Conservation (phyloP, 2,113 vertebrate genomes). For the Lucifuga dentata region DNA sequence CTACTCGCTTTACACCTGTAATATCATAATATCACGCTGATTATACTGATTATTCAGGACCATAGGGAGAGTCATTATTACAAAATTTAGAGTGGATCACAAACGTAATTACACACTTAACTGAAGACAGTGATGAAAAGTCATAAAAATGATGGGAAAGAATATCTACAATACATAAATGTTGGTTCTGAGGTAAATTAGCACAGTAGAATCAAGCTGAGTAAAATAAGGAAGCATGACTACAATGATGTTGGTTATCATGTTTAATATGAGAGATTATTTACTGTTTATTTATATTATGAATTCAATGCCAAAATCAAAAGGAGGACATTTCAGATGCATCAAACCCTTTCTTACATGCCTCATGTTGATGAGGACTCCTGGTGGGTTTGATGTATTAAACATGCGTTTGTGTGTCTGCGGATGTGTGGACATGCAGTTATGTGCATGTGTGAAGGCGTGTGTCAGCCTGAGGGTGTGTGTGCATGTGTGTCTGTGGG, state of each 20-base stretch:
- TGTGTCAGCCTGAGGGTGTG: constrained; percentile 14
- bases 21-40: neutral
- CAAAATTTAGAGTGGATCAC: neutral
- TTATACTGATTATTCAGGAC: constrained; percentile 1
- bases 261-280: too few species aligned
- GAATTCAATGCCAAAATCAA: too few species aligned
- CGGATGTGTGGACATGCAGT: neutral
- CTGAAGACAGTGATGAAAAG: neutral
- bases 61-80: neutral
- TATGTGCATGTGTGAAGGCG: neutral
- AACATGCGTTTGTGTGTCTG: constrained; percentile 28
- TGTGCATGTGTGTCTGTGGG: constrained; percentile 13
- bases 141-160: neutral
- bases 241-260: too few species aligned
- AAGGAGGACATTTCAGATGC: too few species aligned
- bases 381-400: constrained; percentile 13
- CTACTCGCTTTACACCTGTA: constrained; percentile 17
- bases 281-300: neutral
- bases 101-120: constrained; percentile 13
- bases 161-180: neutral
- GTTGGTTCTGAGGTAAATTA: too few species aligned
- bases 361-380: neutral
- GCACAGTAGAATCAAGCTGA: too few species aligned
- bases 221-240: too few species aligned
- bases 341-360: neutral